Base-by-base conservation (phyloP, 2,888 invertebrate genomes). In the Melolontha melolontha region DNA sequence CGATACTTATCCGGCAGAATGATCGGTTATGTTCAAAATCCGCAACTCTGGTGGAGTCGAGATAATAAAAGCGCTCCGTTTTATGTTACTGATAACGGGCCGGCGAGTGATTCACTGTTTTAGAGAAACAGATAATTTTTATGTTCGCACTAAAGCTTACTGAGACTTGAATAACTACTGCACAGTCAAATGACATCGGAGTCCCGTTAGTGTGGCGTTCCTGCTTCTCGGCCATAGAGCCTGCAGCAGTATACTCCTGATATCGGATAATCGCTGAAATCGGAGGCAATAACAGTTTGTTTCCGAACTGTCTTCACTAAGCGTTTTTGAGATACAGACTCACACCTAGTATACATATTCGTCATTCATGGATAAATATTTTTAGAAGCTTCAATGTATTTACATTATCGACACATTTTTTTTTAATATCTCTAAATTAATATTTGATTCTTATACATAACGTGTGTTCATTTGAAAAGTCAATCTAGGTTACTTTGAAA, bases 91-190 rank as follows among this genome's bases (percentile, higher is more conserved):
- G 69, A 69, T 69, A 69, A 69, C 65, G 69, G 66, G 62, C 66
- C 66, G 51, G 55, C 52, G 69, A 66, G 65, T 64, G 69, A 69
- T 69, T 69, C 66, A 65, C 59, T 69, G 69, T 69, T 66, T 69
- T 66, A 65, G 66, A 59, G 65, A 69, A 64, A 69, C 65, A 69
- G 69, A 69, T 66, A 69, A 69, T 69, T 69, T 69, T 69, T 69
- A 69, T 69, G 65, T 62, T 66, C 64, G 69, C 66, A 69, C 66
- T 65, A 65, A 69, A 65, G 62, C 66, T 67, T 59, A 59, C 66
- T 59, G 51, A 50, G 57, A 59, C 59, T 59, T 67, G 66, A 59
- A 57, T 67, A 67, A 67, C 59, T 67, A 67, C 62, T 59, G 59
- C 66, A 44, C 66, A 67, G 66, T 67, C 66, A 67, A 67, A 67